Conservation (phyloP, 2,113 vertebrate genomes). For the Hoplias malabaricus region DNA sequence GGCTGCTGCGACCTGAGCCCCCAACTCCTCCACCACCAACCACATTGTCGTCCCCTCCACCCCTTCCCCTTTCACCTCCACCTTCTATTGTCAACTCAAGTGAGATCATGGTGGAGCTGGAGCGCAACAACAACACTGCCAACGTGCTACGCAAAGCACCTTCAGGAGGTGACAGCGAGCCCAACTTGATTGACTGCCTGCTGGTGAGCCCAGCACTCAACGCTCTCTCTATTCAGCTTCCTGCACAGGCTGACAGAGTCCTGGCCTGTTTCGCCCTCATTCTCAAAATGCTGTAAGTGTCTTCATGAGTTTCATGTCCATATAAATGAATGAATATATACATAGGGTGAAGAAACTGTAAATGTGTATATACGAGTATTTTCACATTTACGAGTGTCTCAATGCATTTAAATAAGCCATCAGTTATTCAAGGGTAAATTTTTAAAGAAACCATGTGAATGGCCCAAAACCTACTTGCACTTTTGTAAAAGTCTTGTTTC, state of each 20-base stretch:
- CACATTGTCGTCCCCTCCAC: constrained; percentile 72
- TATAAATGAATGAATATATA: not conserved
- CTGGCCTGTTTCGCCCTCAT: constrained; percentile 97
- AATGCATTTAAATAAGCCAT: not conserved
- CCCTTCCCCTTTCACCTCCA: constrained; percentile 76
- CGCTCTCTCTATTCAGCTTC: constrained; percentile 95
- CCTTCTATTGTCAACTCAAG: constrained; percentile 91
- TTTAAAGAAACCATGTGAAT: not conserved
- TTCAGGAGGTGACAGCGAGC: constrained; percentile 86
- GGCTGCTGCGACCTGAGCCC: constrained; percentile 90
- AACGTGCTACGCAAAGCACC: constrained; percentile 85
- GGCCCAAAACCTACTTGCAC: not conserved
- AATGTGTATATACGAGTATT: not conserved
- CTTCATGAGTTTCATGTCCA: too few relatives aligned
- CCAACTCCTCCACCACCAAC: constrained; percentile 72
- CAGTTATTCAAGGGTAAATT: not conserved
- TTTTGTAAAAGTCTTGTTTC: constrained; percentile 44
- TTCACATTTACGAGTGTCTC: not conserved
- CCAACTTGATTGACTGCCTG: constrained; percentile 97
- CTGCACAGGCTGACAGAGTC: constrained; percentile 91
- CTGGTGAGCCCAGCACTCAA: constrained; percentile 95
- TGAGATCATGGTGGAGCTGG: constrained; percentile 95
- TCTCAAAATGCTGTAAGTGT: constrained; percentile 97
- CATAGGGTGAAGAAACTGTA: not conserved
- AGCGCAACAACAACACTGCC: constrained; percentile 89